Base-by-base conservation (phyloP, 2,888 invertebrate genomes). In the Lysandra bellargus region DNA sequence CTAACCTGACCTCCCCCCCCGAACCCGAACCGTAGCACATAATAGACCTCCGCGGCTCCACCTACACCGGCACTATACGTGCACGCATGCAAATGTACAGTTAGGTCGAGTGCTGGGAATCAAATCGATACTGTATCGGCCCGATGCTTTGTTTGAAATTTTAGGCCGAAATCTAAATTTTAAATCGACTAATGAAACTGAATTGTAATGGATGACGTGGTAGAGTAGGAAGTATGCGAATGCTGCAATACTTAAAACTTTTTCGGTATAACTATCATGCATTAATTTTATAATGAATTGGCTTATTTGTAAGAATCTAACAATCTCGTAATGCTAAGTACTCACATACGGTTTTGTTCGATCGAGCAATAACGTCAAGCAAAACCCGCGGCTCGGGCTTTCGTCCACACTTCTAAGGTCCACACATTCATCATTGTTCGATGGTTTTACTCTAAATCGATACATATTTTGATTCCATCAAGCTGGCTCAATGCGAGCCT, bases 11-110 rank as follows among this genome's bases (percentile, higher is more conserved):
- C 93, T 87, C 84, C 88, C 88, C 85, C 87, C 84, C 87, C 80
- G 80, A 80, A 73, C 79, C 80, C 80, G 80, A 77, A 78, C 83
- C 80, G 80, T 80, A 81, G 80, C 83, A 82, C 81, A 81, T 86
- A 87, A 86, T 86, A 87, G 84, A 85, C 83, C 82, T 9, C 69
- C 85, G 85, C 84, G 83, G 83, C 80, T 82, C 82, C 64, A 73
- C 53, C 44, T 73, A 78, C 4, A 57, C 78, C 80, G 82, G 82
- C 78, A 78, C 49, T 79, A 82, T 91, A 91, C 90, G 90, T 94
- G 94, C 93, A 94, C 91, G 93, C 92, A 94, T 94, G 94, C 93
- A 93, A 93, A 93, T 93, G 87, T 93, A 94, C 93, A 92, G 93
- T 93, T 93, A 93, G 90, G 86, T 86, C 87, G 89, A 86, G 90